Evolutionary conservation across 2,113 vertebrate species (phyloP), one percentile per base, ranked within the genome.

Genomic region (Oncorhynchus masou): DNA sequence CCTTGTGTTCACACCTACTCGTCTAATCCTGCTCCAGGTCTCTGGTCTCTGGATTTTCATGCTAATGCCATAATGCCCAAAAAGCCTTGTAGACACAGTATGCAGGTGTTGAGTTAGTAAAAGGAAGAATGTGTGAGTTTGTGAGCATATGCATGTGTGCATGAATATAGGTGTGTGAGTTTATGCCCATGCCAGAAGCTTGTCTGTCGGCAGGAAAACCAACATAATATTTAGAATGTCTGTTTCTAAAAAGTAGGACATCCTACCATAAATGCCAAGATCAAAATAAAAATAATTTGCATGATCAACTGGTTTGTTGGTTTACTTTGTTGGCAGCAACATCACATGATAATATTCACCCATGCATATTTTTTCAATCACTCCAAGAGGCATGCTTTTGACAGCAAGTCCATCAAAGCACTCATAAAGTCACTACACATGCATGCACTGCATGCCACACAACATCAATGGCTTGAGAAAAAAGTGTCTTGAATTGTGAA

Each of bases 1-100:
- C 87, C 87, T 84, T 75, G 74, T 86, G 84, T 91, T 93, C 88
- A 85, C 92, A 91, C 90, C 83, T 90, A 76, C 67, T 72, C 31
- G 12, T 75, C 86, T 91, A 87, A 93, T 92, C 90, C 81, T 71
- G 74, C 87, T 79, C 76, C 82, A 76, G 79, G 75, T 80, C 78
- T 86, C 83, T 45, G 79, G 75, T 80, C 78, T 86, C 82, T 45
- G 74, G 74, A 80, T 88, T 87, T 90, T 85, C 75, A 89, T 79
- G 77, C 77, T 90, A 83, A 88, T 83, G 79, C 74, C 27, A 81
- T 74, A 83, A 85, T 78, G 64, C 75, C 59, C 48, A 74, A 81
- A 77, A 75, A 79, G 73, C 81, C 84, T 62, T 66, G 80, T 72
- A 60, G 77, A 31, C 64, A 45, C 71, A 78, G 71, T 76, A 81